phyloP scores from a whole-genome alignment of 2,888 invertebrate genomes.

The Drosophila yooni region DNA sequence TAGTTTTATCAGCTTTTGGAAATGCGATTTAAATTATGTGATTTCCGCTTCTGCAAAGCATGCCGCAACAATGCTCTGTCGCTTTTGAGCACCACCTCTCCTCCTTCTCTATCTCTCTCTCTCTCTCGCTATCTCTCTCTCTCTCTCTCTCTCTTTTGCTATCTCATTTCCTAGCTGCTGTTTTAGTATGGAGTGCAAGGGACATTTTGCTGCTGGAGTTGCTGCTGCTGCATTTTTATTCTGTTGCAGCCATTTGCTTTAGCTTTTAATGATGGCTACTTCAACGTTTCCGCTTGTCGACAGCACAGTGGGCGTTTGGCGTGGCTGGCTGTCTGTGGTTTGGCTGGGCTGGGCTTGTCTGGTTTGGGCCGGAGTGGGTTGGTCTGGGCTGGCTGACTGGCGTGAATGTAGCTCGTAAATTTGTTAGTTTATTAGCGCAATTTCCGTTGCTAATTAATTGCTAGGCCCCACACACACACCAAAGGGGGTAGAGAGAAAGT shows the following conservation, averaged over 20 bases:
- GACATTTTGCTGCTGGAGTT: slow-evolving; percentile 40
- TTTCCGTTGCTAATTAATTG: slow-evolving; percentile 81
- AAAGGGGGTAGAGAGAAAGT: slow-evolving; percentile 9
- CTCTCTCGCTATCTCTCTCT: background rate
- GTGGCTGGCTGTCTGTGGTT: slow-evolving; percentile 7
- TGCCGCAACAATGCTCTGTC: slow-evolving; percentile 33
- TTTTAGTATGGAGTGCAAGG: slow-evolving; percentile 13
- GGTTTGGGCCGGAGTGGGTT: background rate
- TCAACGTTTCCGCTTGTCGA: slow-evolving; percentile 62
- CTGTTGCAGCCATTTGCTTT: slow-evolving; percentile 44
- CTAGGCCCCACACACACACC: slow-evolving; percentile 51
- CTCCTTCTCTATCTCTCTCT: background rate
- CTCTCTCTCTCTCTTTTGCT: background rate
- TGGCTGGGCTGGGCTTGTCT: slow-evolving; percentile 24
- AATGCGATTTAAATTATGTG: slow-evolving; percentile 82
- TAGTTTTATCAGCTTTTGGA: slow-evolving; percentile 65
- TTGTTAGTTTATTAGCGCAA: slow-evolving; percentile 81
- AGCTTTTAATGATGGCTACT: slow-evolving; percentile 76
- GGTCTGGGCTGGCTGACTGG: slow-evolving; percentile 39
- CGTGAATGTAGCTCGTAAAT: slow-evolving; percentile 79
- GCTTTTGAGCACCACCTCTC: background rate
- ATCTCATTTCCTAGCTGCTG: background rate
- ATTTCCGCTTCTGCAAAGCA: slow-evolving; percentile 65
- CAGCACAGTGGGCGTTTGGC: slow-evolving; percentile 23
- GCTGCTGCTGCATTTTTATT: slow-evolving; percentile 20